A percentile compares a stretch with the other conserved stretches of the same genome.
phyloP scores from a whole-genome alignment of 2,797 vertebrate genomes.

The Bradypus variegatus region DNA sequence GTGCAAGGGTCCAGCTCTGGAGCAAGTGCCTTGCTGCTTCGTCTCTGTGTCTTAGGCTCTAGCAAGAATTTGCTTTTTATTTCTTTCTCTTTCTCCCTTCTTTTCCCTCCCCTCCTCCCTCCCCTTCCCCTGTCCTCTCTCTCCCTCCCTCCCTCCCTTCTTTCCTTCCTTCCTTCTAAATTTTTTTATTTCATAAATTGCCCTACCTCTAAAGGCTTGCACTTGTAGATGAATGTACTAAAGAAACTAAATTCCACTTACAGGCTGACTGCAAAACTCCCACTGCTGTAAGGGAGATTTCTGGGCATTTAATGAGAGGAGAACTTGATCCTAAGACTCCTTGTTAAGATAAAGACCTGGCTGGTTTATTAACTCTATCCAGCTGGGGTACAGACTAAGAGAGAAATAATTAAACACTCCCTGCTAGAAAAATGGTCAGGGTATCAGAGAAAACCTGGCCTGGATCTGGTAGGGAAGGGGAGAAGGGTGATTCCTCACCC shows the following conservation, averaged over 20 bases:
- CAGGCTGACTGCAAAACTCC: slow-evolving; percentile 21
- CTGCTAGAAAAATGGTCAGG: neutral
- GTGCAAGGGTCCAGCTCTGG: neutral
- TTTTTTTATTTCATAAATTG: neutral
- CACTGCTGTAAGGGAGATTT: slow-evolving; percentile 45
- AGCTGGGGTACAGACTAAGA: slow-evolving; percentile 44
- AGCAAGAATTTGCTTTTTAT: neutral
- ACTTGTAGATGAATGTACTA: neutral
- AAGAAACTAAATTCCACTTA: slow-evolving; percentile 12
- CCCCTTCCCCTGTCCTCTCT: accelerated
- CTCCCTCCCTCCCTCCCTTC: accelerated
- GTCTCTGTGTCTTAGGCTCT: neutral
- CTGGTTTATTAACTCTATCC: slow-evolving; percentile 62
- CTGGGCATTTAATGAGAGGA: slow-evolving; percentile 51
- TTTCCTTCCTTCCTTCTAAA: accelerated
- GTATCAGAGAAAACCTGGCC: slow-evolving; percentile 52
- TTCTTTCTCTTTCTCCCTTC: too few species aligned
- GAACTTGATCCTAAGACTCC: slow-evolving; percentile 58
- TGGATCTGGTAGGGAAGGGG: neutral
- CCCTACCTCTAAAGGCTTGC: neutral
- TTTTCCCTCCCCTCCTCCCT: too few species aligned
- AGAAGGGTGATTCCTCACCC: neutral
- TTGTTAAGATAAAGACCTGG: slow-evolving; percentile 62
- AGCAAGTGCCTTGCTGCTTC: neutral
- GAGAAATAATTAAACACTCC: slow-evolving; percentile 57